Conservation (phyloP, 2,113 vertebrate genomes). For the Lathamus discolor region DNA sequence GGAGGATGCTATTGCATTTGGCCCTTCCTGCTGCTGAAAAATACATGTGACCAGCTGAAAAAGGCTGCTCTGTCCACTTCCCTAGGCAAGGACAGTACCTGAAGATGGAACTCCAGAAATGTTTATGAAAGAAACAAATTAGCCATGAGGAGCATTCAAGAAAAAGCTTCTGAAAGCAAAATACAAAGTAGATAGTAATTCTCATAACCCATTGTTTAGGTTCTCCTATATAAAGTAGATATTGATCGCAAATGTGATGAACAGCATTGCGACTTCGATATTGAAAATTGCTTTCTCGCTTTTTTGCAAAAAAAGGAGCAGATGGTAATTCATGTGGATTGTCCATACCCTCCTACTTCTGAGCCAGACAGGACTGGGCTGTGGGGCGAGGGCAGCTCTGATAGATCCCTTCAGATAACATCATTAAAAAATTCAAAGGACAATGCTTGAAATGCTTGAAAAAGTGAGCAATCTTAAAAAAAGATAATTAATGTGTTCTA, state of each 20-base stretch:
- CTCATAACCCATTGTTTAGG: neutral
- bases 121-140: neutral
- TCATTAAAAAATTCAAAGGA: neutral
- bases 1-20: neutral
- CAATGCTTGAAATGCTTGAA: neutral
- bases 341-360: constrained; percentile 82
- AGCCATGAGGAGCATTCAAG: neutral
- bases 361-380: neutral
- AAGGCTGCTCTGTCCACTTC: neutral
- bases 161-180: neutral
- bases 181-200: neutral
- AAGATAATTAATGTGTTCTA: neutral
- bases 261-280: neutral
- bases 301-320: neutral
- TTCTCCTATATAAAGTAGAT: neutral
- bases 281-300: neutral
- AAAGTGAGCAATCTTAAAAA: neutral
- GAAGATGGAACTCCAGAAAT: neutral
- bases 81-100: neutral
- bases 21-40: neutral
- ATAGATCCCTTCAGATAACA: neutral
- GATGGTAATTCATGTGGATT: neutral
- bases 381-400: neutral
- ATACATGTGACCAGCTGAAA: neutral
- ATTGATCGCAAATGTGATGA: neutral